A percentile compares a stretch with the other conserved stretches of the same genome.
Evolutionary conservation across 2,113 vertebrate species (phyloP).

Genomic region (Neolamprologus devosi): DNA sequence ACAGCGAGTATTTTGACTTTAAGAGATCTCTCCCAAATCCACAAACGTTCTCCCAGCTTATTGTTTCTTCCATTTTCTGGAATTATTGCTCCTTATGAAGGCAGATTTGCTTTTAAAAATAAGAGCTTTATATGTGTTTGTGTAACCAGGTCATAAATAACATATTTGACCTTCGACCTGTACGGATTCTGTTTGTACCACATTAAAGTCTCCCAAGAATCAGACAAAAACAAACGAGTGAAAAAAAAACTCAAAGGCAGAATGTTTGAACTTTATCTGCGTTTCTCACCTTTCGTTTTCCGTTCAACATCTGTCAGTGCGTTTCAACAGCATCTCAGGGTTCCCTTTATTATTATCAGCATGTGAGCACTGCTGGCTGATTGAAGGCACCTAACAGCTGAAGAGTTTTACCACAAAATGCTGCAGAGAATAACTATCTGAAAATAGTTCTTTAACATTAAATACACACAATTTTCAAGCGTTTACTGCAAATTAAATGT

Average conservation of each 20-base stretch:
- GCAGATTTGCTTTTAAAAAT: neutral
- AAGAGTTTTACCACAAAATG: neutral
- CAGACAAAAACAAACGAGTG: neutral
- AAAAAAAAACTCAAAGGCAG: neutral
- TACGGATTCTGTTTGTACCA: neutral
- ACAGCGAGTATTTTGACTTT: neutral
- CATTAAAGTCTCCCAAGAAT: neutral
- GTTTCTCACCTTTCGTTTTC: fast-evolving
- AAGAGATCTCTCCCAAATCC: neutral
- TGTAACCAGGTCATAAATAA: neutral
- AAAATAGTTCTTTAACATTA: neutral
- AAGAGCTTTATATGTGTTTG: neutral
- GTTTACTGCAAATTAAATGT: neutral
- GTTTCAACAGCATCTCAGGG: neutral
- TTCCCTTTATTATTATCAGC: neutral
- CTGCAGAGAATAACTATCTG: neutral
- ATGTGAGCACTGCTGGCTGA: neutral
- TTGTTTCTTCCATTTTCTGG: neutral
- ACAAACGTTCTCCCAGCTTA: neutral
- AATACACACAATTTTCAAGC: fast-evolving
- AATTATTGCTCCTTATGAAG: neutral
- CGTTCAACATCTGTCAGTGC: neutral
- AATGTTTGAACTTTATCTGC: neutral
- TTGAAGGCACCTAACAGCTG: neutral
- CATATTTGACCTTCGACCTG: neutral